A percentile compares a stretch with the other conserved stretches of the same genome.
These are phyloP conservation scores for Caenorhabditis sp. DNA, from an alignment of 2,888 invertebrate species.

Conservation along the genomic window DNA sequence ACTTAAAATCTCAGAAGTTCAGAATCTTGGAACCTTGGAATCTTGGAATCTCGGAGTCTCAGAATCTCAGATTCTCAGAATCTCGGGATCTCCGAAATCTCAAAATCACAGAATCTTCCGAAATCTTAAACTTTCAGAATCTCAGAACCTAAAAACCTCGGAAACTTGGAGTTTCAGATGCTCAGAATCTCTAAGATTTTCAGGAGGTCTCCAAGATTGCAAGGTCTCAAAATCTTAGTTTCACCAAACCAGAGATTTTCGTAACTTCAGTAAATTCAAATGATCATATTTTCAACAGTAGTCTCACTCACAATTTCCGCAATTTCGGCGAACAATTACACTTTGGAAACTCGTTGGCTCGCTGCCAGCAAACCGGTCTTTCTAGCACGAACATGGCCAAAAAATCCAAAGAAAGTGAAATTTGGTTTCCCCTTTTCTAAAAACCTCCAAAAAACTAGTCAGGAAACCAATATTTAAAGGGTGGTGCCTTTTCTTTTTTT, in stretches of 20 bases:
- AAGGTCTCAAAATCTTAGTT: no score
- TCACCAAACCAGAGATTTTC: no score
- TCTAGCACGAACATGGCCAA: background rate
- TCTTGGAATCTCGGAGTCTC: background rate
- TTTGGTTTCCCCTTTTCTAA: no score
- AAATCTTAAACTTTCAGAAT: background rate
- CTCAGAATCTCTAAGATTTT: no score
- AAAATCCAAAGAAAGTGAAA: background rate
- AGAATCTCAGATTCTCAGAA: background rate
- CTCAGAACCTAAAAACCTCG: background rate
- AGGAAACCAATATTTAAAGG: background rate
- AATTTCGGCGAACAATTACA: constrained; percentile 20
- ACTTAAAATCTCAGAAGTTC: no score
- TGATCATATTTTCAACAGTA: no score
- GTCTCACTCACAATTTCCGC: constrained; percentile 14
- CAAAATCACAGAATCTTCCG: background rate
- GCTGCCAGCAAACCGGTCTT: constrained; percentile 3
- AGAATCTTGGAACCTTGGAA: background rate
- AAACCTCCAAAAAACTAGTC: no score
- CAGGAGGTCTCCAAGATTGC: no score
- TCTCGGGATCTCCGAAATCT: background rate
- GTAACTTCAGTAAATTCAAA: background rate
- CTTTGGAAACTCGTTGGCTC: constrained; percentile 21
- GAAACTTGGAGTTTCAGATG: background rate
- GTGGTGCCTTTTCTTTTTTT: no score